Percentiles rank a stretch among this genome's conserved stretches.
Conservation (phyloP, 2,888 invertebrate species). For the Ephialtes manifestator region DNA sequence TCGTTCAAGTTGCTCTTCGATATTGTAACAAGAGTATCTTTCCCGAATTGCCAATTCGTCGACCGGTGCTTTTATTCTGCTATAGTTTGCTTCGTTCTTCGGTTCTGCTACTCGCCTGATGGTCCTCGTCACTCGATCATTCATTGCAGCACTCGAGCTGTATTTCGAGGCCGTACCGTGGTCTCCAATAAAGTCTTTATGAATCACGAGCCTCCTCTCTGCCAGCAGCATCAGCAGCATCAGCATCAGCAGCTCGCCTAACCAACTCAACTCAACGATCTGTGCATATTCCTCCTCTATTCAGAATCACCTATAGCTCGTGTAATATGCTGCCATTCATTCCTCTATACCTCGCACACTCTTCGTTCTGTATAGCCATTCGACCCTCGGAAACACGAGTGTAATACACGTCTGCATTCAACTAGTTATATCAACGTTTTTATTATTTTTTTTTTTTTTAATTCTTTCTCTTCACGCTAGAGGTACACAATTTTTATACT, state of each 20-base stretch:
- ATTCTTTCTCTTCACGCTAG: neutral
- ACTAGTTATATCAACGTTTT: neutral
- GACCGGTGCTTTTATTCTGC: neutral
- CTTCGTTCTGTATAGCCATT: neutral
- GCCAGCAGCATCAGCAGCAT: too few species aligned
- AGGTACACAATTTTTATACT: neutral
- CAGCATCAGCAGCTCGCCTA: constrained; percentile 1
- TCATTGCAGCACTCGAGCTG: constrained; percentile 50
- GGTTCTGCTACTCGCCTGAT: constrained; percentile 1
- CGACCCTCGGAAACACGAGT: neutral
- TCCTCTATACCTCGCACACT: neutral
- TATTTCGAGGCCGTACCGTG: constrained; percentile 66
- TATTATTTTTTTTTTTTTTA: too few species aligned
- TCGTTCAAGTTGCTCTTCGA: constrained; percentile 3
- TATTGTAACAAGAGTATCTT: neutral
- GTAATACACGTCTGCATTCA: constrained; percentile 5
- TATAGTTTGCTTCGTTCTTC: neutral
- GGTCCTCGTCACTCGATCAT: constrained; percentile 52
- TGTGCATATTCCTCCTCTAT: constrained; percentile 40
- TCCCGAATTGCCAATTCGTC: neutral
- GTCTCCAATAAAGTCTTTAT: constrained; percentile 73
- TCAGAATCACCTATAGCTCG: constrained; percentile 25
- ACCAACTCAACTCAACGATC: constrained; percentile 16
- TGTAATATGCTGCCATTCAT: constrained; percentile 14
- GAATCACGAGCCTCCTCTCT: constrained; percentile 68